Evolutionary conservation across 35 echinoderm and acorn worm species (phyloP).

Genomic region (Lytechinus variegatus): DNA sequence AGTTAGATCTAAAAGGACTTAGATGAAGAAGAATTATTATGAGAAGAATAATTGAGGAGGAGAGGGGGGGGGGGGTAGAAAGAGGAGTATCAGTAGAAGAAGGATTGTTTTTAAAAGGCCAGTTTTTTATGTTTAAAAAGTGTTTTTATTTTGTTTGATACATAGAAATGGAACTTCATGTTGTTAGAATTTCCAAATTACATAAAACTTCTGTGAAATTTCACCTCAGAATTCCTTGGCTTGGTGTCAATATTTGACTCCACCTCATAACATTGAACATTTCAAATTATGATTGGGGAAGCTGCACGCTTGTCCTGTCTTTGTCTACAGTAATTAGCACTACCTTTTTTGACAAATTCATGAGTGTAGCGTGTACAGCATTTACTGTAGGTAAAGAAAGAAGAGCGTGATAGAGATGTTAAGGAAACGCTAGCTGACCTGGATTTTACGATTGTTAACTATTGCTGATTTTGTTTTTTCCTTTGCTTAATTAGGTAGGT

Average conservation of each 20-base stretch:
- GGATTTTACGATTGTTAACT: background rate
- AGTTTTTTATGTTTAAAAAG: too few relatives aligned
- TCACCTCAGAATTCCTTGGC: background rate
- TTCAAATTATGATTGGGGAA: background rate
- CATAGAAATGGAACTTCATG: too few relatives aligned
- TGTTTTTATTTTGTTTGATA: too few relatives aligned
- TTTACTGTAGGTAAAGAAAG: background rate
- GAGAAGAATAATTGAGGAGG: too few relatives aligned
- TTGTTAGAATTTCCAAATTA: background rate
- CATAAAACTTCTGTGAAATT: background rate
- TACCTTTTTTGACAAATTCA: background rate
- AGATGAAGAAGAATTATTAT: too few relatives aligned
- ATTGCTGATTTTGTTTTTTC: conserved; percentile 20
- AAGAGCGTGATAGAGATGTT: background rate
- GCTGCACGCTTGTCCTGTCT: background rate
- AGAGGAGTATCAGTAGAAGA: too few relatives aligned
- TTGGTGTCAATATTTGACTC: background rate
- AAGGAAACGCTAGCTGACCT: background rate
- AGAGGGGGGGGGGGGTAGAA: too few relatives aligned
- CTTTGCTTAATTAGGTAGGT: background rate
- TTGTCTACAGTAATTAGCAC: conserved; percentile 12
- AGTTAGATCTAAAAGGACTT: too few relatives aligned
- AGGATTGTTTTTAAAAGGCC: too few relatives aligned
- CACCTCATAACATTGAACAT: background rate
- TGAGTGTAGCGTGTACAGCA: too few relatives aligned